A percentile compares a stretch with the other conserved stretches of the same genome.
phyloP scores from a whole-genome alignment of 2,113 vertebrate species.

The Neogobius melanostomus region DNA sequence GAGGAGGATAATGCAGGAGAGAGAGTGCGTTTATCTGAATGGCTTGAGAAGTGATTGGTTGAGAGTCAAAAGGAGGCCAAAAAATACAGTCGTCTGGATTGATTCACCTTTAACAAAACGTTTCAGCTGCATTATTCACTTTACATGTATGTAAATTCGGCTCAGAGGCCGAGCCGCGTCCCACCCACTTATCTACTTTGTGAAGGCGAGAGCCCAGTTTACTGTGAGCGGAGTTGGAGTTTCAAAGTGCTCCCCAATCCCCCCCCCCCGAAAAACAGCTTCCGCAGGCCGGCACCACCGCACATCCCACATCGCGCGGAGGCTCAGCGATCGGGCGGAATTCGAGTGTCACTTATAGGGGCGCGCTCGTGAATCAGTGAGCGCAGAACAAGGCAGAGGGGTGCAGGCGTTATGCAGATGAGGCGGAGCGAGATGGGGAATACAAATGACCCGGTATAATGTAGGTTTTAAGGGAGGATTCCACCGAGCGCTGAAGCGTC shows the following conservation, averaged over 20 bases:
- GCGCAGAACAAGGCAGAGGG: conserved; percentile 29
- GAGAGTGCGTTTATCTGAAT: no score
- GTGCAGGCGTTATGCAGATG: conserved; percentile 58
- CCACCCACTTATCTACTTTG: neutral
- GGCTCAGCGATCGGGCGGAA: conserved; percentile 21
- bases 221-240: neutral
- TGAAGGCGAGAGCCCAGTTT: neutral
- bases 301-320: conserved; percentile 6
- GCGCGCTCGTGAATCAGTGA: conserved; percentile 38
- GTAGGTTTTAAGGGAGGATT: conserved; percentile 30
- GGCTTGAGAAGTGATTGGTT: no score
- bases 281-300: conserved; percentile 42
- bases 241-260: no score
- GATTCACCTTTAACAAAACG: no score
- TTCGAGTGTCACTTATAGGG: conserved; percentile 31
- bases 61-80: no score
- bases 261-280: conserved; percentile 4
- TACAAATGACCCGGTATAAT: conserved; percentile 63
- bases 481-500: conserved; percentile 41
- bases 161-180: neutral
- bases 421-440: conserved; percentile 53
- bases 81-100: no score
- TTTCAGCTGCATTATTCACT: no score
- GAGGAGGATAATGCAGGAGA: no score
- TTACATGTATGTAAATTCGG: no score